Evolutionary conservation across 1,140 invertebrate genomes (phyloP), one percentile per base, ranked within the genome.

Genomic region (Cardiocondyla obscurior): DNA sequence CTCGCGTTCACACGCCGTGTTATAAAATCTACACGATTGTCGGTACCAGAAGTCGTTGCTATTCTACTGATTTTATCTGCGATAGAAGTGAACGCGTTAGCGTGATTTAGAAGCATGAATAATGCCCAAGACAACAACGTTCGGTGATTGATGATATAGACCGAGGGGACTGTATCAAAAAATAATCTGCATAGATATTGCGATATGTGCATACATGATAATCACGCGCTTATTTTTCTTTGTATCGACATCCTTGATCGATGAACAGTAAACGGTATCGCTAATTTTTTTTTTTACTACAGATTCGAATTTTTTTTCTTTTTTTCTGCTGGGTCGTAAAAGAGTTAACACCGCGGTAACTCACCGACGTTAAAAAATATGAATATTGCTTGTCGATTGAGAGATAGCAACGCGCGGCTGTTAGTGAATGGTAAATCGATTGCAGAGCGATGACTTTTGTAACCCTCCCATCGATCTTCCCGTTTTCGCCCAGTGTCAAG

Each of bases 401-500:
- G 5, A 28, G 3, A 73, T n/a, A n/a, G n/a, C n/a, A n/a, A n/a
- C n/a, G 39, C 0, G 51, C 28, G 44, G 16, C 16, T 22, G 25
- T 28, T 62, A 42, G 14, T 8, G 42, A 0, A 64, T 25, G 22
- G 12, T 62, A 28, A 39, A 67, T 51, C 30, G 30, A 65, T 65
- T 14, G 42, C 5, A 6, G 4, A 36, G 53, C 77, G 69, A 55
- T 46, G 64, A 86, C 84, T 85, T 85, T 87, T 64, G 58, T 81
- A 16, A 53, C 55, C 55, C 70, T 76, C 30, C 69, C 86, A 88
- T 90, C 85, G 89, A 90, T 90, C 84, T 89, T 90, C 85, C 85
- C 77, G n/a, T n/a, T 86, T 85, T 91, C 83, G 85, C 84, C 85
- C 91, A 92, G 90, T 92, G 92, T 92, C 91, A 92, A 92, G 92